A percentile compares a stretch with the other conserved stretches of the same genome.
Evolutionary conservation across 2,113 vertebrate species (phyloP).

Genomic region (Baryphthengus martii): DNA sequence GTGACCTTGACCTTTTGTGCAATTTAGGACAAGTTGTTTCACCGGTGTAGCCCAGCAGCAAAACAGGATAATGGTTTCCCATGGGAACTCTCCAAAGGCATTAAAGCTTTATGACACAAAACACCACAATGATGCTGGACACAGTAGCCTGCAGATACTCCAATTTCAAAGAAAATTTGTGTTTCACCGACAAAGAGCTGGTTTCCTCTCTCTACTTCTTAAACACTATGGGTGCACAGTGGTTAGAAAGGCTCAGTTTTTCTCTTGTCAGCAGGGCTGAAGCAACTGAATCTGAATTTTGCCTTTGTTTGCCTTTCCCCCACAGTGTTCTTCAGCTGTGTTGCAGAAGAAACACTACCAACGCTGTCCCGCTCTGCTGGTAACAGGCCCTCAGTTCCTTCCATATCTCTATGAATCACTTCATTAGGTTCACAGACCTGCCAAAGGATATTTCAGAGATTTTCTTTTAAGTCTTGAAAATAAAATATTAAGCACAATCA

Average conservation of each 20-base stretch:
- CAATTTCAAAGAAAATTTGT: neutral
- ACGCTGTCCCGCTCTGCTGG: accelerated
- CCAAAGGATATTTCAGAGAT: slow-evolving; percentile 25
- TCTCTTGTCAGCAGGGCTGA: neutral
- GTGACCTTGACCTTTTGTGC: neutral
- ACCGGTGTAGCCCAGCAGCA: neutral
- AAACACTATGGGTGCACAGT: neutral
- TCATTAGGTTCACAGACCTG: slow-evolving; percentile 2
- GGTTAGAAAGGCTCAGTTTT: neutral
- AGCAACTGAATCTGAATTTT: neutral
- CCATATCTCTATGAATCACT: neutral
- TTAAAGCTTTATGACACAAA: neutral
- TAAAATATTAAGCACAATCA: slow-evolving; percentile 35
- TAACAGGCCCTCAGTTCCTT: neutral
- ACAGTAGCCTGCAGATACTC: neutral
- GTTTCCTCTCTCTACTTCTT: neutral
- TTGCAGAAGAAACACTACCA: neutral
- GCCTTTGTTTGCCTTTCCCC: neutral
- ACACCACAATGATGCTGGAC: neutral
- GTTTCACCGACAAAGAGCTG: neutral
- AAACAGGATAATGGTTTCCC: neutral
- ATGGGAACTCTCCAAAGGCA: neutral
- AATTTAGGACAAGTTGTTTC: neutral
- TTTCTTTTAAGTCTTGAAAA: slow-evolving; percentile 31
- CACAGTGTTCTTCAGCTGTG: neutral